A percentile compares a stretch with the other conserved stretches of the same genome.
Evolutionary conservation across 2,113 vertebrate genomes (phyloP).

Genomic region (Macaca mulatta): DNA sequence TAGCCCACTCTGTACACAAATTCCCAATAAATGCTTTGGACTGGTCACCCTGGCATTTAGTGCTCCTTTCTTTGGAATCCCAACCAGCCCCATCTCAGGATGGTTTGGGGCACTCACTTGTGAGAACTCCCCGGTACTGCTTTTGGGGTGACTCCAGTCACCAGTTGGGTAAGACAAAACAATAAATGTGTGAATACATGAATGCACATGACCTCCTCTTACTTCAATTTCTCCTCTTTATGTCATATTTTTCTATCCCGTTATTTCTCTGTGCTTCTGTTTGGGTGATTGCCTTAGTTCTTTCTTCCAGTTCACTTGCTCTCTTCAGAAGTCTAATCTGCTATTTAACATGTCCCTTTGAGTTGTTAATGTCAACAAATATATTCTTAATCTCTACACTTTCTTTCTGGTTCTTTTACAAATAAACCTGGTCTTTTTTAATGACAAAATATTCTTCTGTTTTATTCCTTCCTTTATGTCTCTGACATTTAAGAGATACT

Average conservation of each 20-base stretch:
- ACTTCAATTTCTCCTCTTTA: not conserved
- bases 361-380: not conserved
- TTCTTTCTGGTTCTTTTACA: not conserved
- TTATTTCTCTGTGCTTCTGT: not conserved
- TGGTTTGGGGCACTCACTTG: not conserved
- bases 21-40: not conserved
- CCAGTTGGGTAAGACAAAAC: not conserved
- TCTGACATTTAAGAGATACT: conserved; percentile 12
- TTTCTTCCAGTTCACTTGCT: not conserved
- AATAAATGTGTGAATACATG: fast-evolving
- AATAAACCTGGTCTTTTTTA: not conserved
- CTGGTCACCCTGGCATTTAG: not conserved
- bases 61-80: not conserved
- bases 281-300: not conserved
- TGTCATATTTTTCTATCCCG: not conserved
- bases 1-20: not conserved
- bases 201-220: not conserved
- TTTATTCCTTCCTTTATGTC: not conserved
- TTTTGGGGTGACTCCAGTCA: not conserved
- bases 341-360: not conserved
- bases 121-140: not conserved
- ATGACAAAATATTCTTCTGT: not conserved
- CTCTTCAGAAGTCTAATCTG: not conserved
- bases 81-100: not conserved
- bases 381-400: not conserved